Conservation (phyloP, 2,888 invertebrate species). For the Caradrina kadenii region DNA sequence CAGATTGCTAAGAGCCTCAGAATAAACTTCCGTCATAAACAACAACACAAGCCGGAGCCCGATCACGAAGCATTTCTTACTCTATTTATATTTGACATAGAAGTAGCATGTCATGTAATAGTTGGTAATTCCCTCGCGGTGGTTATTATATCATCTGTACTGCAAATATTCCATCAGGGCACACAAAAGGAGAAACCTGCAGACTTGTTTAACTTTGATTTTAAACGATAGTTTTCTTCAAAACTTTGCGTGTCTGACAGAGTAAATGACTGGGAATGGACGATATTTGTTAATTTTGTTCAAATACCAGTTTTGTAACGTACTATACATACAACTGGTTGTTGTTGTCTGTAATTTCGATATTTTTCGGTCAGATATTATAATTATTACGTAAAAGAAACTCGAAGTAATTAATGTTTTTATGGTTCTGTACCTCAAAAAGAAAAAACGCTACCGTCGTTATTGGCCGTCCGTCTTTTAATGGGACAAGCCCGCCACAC, state of each 20-base stretch:
- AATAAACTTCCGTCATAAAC: background rate
- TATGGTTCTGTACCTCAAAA: no score
- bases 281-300: conserved; percentile 12
- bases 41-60: conserved; percentile 7
- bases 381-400: no score
- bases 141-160: conserved; percentile 11
- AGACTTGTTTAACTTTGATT: conserved; percentile 56
- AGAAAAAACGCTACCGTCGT: no score
- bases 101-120: conserved; percentile 7
- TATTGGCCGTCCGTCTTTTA: no score
- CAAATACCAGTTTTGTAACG: background rate
- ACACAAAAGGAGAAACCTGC: conserved; percentile 34
- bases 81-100: background rate
- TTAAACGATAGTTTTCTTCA: conserved; percentile 51
- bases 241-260: conserved; percentile 46
- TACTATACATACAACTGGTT: no score
- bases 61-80: conserved; percentile 8
- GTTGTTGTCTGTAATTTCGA: background rate
- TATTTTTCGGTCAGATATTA: background rate
- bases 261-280: conserved; percentile 33
- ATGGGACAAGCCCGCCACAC: no score
- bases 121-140: conserved; percentile 7
- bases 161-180: conserved; percentile 40
- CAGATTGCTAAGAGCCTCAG: background rate
- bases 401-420: no score